These are phyloP conservation scores for Panurus biarmicus DNA, from an alignment of 2,113 vertebrate species.

Conservation along the genomic window DNA sequence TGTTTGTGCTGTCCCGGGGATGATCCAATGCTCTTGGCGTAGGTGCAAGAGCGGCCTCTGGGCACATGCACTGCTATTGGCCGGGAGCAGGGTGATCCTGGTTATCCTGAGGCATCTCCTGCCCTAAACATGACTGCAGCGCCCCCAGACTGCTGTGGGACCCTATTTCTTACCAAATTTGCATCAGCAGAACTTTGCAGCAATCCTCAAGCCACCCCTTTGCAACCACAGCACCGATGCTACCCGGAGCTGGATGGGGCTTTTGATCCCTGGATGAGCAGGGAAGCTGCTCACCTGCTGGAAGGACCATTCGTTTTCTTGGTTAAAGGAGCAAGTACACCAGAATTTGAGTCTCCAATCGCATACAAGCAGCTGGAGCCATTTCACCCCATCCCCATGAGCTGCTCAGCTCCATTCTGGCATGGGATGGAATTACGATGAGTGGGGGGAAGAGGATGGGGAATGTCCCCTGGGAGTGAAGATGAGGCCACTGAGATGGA, in stretches of 20 bases:
- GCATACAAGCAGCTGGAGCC: accelerated
- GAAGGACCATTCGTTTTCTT: accelerated
- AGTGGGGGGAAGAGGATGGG: neutral
- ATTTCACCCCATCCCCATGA: accelerated
- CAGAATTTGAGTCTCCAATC: neutral
- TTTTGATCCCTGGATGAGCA: neutral
- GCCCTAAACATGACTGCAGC: accelerated
- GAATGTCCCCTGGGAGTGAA: neutral
- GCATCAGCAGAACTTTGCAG: neutral
- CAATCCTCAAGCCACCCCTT: no score
- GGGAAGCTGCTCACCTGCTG: neutral
- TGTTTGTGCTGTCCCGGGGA: constrained; percentile 18
- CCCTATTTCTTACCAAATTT: neutral
- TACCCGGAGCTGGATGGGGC: accelerated
- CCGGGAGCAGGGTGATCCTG: accelerated
- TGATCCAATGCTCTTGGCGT: constrained; percentile 36
- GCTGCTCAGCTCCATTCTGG: neutral
- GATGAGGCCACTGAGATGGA: neutral
- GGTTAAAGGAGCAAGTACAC: neutral
- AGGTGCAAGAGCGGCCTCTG: neutral
- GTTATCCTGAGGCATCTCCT: accelerated
- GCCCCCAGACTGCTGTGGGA: no score
- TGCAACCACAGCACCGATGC: accelerated
- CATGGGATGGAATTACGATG: neutral
- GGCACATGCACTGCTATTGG: accelerated